Evolutionary conservation across 2,888 invertebrate genomes (phyloP), one percentile per base, ranked within the genome.

Genomic region (Erebia epiphron): DNA sequence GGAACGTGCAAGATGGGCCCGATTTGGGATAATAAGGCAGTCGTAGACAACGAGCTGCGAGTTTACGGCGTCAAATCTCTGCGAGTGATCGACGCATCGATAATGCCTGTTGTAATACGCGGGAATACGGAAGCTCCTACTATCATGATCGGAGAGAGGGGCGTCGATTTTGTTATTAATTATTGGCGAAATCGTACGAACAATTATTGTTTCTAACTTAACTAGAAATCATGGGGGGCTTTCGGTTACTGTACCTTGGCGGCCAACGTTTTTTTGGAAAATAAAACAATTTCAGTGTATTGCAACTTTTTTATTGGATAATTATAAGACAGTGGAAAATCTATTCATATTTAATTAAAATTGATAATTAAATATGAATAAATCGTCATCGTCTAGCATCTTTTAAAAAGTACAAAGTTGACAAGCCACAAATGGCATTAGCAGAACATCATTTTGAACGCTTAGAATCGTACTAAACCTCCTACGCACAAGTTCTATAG

Each of bases 41-140:
- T 97, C 0, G 96, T 97, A 0, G 95, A 96, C 83, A 94, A 95
- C 0, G 87, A 95, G 69, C 83, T 97, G 4, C 92, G 91, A 63
- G 95, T 97, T 0, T 94, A 95, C 68, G 97, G 97, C 1, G 69
- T 89, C 0, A 68, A 77, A 7, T 86, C 93, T 3, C 81, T 96
- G 0, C 91, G 97, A 67, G 97, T 97, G 0, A 95, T 95, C 1
- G 97, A 97, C 82, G 95, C 96, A 0, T 96, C 97, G 7, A 95
- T 97, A 56, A 97, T 97, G 97, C 98, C 97, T 0, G 89, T 87
- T 0, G 95, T 97, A 43, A 91, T 96, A 0, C 96, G 96, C 74
- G 97, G 96, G 0, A 97, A 97, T 82, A 97, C 97, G 0, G 97
- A 97, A 79, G 97, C 96, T 0, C 96, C 97, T 0, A 93, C 75